phyloP scores from a whole-genome alignment of 2,888 invertebrate genomes.

The Synanthedon andrenaeformis region DNA sequence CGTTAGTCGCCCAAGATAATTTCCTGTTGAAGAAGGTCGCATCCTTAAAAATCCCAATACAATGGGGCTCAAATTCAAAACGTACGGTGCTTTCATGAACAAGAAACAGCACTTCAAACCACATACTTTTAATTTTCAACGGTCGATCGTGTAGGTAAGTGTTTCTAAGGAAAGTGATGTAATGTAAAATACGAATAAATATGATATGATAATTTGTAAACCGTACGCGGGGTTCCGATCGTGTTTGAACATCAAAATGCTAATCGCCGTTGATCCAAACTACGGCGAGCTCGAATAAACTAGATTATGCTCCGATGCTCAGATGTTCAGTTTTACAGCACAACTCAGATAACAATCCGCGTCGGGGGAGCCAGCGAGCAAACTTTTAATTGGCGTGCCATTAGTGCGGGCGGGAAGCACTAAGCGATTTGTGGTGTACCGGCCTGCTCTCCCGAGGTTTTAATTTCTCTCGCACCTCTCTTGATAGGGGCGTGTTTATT shows the following conservation, averaged over 20 bases:
- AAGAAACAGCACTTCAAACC: too few relatives aligned
- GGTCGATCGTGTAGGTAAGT: too few relatives aligned
- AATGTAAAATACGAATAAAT: neutral
- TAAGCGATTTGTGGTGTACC: slow-evolving; percentile 71
- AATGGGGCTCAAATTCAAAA: too few relatives aligned
- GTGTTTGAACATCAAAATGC: slow-evolving; percentile 53
- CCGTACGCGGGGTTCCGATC: slow-evolving; percentile 14
- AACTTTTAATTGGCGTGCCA: slow-evolving; percentile 72
- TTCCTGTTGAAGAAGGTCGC: too few relatives aligned
- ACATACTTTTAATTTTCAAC: too few relatives aligned
- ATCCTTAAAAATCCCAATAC: too few relatives aligned
- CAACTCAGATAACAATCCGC: slow-evolving; percentile 52
- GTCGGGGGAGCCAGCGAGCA: slow-evolving; percentile 45
- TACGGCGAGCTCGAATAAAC: slow-evolving; percentile 44
- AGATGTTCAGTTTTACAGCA: slow-evolving; percentile 65
- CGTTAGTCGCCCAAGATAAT: too few relatives aligned
- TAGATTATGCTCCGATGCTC: slow-evolving; percentile 51
- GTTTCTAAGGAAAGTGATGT: too few relatives aligned
- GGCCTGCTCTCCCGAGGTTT: slow-evolving; percentile 57
- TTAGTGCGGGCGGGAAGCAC: slow-evolving; percentile 63
- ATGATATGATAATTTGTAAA: neutral
- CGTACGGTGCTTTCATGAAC: too few relatives aligned
- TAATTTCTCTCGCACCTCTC: slow-evolving; percentile 55
- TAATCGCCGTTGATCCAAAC: slow-evolving; percentile 33
- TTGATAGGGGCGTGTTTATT: slow-evolving; percentile 33